These are phyloP conservation scores for Percina caprodes DNA, from an alignment of 2,113 vertebrate genomes.

Conservation along the genomic window DNA sequence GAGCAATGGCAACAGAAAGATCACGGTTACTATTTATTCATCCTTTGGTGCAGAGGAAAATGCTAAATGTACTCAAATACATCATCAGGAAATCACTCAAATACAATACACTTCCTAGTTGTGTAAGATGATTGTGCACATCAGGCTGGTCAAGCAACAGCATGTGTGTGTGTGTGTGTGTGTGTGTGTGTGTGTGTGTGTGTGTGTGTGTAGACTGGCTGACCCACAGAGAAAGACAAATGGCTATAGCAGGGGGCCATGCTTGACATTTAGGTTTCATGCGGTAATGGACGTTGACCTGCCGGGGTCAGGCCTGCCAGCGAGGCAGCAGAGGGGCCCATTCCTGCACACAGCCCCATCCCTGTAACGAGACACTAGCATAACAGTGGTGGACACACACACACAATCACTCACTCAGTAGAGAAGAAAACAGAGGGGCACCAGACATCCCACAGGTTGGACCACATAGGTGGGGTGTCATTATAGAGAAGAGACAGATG, in stretches of 20 bases:
- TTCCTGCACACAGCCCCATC: conserved; percentile 70
- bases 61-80: background rate
- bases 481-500: conserved; percentile 65
- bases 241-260: conserved; percentile 70
- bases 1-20: background rate
- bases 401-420: conserved; percentile 60
- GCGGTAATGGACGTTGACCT: conserved; percentile 81
- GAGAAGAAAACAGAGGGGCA: conserved; percentile 61
- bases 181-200: conserved; percentile 9
- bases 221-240: conserved; percentile 79
- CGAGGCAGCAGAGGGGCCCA: conserved; percentile 65
- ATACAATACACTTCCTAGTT: background rate
- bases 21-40: background rate
- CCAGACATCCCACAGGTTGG: conserved; percentile 66
- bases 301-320: conserved; percentile 76
- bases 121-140: conserved; percentile 12
- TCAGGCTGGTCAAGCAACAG: conserved; percentile 15
- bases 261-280: conserved; percentile 80
- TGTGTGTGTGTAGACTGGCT: conserved; percentile 35
- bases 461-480: conserved; percentile 69
- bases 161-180: conserved; percentile 31
- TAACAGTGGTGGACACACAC: conserved; percentile 63
- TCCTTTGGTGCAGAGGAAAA: background rate
- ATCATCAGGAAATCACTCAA: background rate
- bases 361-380: conserved; percentile 78